Evolutionary conservation across 2,888 invertebrate species (phyloP), one percentile per base, ranked within the genome.

Genomic region (Lochmaea capreae): DNA sequence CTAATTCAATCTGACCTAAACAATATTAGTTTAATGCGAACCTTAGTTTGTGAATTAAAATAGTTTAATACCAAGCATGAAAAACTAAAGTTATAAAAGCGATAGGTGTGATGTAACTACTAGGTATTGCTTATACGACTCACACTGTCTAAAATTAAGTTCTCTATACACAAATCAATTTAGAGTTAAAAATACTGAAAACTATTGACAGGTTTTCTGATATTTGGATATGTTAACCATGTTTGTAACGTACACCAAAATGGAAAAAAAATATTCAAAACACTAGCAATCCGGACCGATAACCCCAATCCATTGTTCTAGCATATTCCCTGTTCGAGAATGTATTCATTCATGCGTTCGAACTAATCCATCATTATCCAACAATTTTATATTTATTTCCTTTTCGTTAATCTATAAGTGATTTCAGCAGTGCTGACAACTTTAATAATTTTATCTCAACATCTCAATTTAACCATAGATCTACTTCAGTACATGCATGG

Each of bases 371-470:
- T 63, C 69, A 70, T 54, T 70, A 70, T 63, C 57, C 52, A 39
- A n/a, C n/a, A 54, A 70, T 54, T 70, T 63, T 22, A 52, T 61
- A 62, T 68, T 69, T 33, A 39, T 68, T 69, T 69, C 67, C 16
- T 61, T 61, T 54, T 14, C 54, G 39, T 8, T 63, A 75, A 84
- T 82, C 80, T 81, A 81, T 81, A 79, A 79, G 77, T 76, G 80
- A 83, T 83, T 84, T 83, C 81, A 79, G 78, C 79, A 73, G 76
- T 79, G 81, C 78, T 82, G 85, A 85, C 84, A 83, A 84, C 81
- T 82, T 81, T 81, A 83, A 84, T 85, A 84, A 84, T 84, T 85
- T 85, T 83, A 84, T 83, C 81, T 81, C 80, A 83, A 84, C 85
- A 84, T 84, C 81, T 85, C 84, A 82, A 81, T 83, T 83, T 82